A percentile compares a stretch with the other conserved stretches of the same genome.
phyloP scores from a whole-genome alignment of 2,888 invertebrate genomes.

The Creontiades dilutus region DNA sequence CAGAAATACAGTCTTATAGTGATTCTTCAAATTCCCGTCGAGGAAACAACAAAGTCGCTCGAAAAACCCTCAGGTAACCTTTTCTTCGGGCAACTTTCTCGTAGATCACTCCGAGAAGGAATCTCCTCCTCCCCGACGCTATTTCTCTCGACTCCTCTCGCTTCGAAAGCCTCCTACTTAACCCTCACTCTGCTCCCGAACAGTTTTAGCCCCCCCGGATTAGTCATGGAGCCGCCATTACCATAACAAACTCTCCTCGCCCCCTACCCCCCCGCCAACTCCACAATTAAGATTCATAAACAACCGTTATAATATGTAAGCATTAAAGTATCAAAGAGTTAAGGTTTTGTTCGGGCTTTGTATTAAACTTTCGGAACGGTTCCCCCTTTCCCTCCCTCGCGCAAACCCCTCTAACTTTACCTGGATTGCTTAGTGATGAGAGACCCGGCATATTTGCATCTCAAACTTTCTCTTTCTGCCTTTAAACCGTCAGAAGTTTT shows the following conservation, averaged over 20 bases:
- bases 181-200: conserved; percentile 19
- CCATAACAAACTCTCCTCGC: conserved; percentile 56
- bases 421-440: conserved; percentile 57
- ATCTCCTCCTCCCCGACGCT: neutral
- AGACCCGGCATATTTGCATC: conserved; percentile 38
- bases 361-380: conserved; percentile 23
- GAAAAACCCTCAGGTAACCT: neutral
- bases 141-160: neutral
- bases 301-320: conserved; percentile 64
- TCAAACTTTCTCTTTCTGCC: conserved; percentile 41
- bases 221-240: conserved; percentile 63
- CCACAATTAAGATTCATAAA: conserved; percentile 67
- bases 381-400: neutral
- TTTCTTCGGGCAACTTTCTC: neutral
- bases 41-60: neutral
- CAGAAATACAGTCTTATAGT: too few relatives aligned
- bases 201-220: conserved; percentile 57
- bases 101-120: neutral
- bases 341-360: conserved; percentile 40
- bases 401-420: conserved; percentile 12
- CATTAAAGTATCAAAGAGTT: conserved; percentile 67
- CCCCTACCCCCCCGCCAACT: neutral
- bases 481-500: conserved; percentile 17
- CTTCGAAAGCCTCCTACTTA: neutral
- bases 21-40: too few relatives aligned